Conservation (phyloP, 2,797 vertebrate species). For the Tragopan temminckii region DNA sequence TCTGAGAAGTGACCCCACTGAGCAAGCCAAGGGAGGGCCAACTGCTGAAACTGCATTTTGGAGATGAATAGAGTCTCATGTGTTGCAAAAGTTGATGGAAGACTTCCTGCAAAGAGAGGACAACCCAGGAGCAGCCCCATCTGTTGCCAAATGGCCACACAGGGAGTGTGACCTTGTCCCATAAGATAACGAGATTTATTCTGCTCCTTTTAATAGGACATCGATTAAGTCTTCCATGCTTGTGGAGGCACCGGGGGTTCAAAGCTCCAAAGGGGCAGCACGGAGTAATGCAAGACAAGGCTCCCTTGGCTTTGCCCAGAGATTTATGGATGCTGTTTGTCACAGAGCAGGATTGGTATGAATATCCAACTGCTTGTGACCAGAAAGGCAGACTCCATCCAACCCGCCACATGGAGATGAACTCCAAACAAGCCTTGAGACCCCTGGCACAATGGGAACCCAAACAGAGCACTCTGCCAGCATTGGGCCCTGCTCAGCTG, state of each 20-base stretch:
- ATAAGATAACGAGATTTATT: slow-evolving; percentile 55
- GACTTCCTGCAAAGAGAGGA: slow-evolving; percentile 54
- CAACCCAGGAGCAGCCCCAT: slow-evolving; percentile 1
- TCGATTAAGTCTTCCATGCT: neutral
- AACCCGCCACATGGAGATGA: slow-evolving; percentile 7
- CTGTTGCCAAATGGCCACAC: slow-evolving; percentile 17
- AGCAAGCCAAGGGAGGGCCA: neutral
- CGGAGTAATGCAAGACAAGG: neutral
- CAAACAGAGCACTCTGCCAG: slow-evolving; percentile 45
- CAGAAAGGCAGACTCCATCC: slow-evolving; percentile 44
- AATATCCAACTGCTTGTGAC: neutral
- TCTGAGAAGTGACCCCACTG: neutral
- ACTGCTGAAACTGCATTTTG: slow-evolving; percentile 28
- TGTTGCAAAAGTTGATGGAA: slow-evolving; percentile 44
- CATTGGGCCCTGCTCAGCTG: slow-evolving; percentile 22
- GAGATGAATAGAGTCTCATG: neutral
- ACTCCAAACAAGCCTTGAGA: slow-evolving; percentile 49
- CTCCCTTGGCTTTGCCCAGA: neutral
- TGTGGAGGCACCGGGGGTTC: neutral
- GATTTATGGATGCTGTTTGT: slow-evolving; percentile 52
- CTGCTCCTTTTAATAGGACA: slow-evolving; percentile 10
- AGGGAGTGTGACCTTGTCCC: neutral
- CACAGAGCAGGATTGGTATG: slow-evolving; percentile 19
- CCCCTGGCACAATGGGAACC: slow-evolving; percentile 51
- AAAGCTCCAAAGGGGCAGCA: neutral